phyloP scores from a whole-genome alignment of 1,140 invertebrate species.

The Drosophila bifasciata region DNA sequence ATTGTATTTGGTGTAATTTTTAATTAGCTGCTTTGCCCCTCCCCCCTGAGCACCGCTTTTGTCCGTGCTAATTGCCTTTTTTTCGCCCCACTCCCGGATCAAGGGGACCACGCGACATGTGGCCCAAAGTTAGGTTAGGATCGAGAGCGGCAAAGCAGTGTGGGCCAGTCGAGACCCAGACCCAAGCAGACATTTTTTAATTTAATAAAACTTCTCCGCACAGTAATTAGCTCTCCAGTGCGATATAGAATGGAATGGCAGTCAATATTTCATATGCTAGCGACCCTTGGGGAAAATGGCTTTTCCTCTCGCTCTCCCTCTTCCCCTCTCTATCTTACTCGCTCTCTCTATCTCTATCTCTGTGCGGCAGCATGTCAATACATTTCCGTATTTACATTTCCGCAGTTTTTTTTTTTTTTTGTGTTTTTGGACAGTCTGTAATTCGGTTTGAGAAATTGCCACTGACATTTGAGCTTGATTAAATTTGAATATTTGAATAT shows the following conservation, averaged over 20 bases:
- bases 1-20: slow-evolving; percentile 45
- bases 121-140: slow-evolving; percentile 6
- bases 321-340: no score
- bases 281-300: slow-evolving; percentile 2
- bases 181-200: slow-evolving; percentile 17
- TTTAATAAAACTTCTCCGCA: slow-evolving; percentile 33
- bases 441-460: slow-evolving; percentile 33
- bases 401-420: slow-evolving; percentile 1
- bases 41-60: slow-evolving; percentile 7
- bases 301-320: slow-evolving; percentile 4
- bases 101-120: neutral
- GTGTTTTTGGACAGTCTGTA: slow-evolving; percentile 1
- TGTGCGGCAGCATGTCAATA: slow-evolving; percentile 7
- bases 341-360: no score
- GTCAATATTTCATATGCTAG: slow-evolving; percentile 28
- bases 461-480: slow-evolving; percentile 41
- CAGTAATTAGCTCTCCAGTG: slow-evolving; percentile 20
- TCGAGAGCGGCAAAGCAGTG: slow-evolving; percentile 5
- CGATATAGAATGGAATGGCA: neutral
- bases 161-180: neutral
- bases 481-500: slow-evolving; percentile 41
- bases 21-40: slow-evolving; percentile 37
- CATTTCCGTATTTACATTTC: slow-evolving; percentile 27
- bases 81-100: neutral
- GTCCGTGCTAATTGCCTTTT: slow-evolving; percentile 40